These are phyloP conservation scores for Cuniculus paca DNA, from an alignment of 2,797 vertebrate genomes.

Conservation along the genomic window DNA sequence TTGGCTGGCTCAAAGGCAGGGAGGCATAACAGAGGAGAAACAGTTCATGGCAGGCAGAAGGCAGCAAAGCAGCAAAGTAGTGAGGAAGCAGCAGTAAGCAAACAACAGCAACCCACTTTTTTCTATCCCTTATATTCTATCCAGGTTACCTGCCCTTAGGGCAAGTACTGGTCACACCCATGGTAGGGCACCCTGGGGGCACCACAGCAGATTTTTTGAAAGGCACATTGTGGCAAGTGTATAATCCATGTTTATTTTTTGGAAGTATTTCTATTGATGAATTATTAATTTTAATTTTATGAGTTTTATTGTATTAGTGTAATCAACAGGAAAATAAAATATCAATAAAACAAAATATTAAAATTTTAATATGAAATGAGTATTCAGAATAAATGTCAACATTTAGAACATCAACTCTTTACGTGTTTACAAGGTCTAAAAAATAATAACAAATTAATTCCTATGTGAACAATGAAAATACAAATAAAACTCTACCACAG, in stretches of 20 bases:
- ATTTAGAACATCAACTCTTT: background rate
- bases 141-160: background rate
- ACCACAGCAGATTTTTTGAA: background rate
- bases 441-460: background rate
- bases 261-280: background rate
- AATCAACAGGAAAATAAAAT: background rate
- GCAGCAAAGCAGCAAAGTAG: background rate
- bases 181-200: background rate
- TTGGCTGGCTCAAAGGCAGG: background rate
- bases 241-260: background rate
- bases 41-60: background rate
- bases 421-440: background rate
- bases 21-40: background rate
- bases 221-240: background rate
- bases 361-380: background rate
- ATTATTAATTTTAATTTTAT: background rate
- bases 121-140: no score
- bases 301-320: background rate
- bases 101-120: no score
- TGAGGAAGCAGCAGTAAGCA: no score
- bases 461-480: background rate
- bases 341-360: background rate
- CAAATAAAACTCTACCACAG: background rate
- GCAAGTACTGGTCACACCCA: background rate
- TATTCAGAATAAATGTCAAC: background rate